Evolutionary conservation across 2,888 invertebrate species (phyloP), one percentile per base, ranked within the genome.

Genomic region (Dolomedes plantarius): DNA sequence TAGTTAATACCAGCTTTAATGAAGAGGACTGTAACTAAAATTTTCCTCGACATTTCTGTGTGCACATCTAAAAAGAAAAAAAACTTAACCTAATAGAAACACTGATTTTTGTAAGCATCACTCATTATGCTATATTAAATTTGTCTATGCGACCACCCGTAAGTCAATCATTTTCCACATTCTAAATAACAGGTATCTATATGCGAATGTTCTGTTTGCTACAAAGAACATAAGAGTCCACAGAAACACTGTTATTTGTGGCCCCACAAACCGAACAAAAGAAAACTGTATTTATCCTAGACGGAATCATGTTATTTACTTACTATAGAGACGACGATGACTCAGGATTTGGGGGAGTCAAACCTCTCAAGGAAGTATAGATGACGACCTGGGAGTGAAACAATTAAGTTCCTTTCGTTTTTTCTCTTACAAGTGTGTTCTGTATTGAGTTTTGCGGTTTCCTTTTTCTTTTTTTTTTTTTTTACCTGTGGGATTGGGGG

Each of bases 231-330:
- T 11, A 69, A 39, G 2, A 9, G 41, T 23, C 31, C 31, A n/a
- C n/a, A 31, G 77, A 82, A 83, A 76, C 72, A 83, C 77, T 77
- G 83, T 83, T 77, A 83, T 83, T 83, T 83, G 81, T 83, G 73
- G 39, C 72, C 39, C 81, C 76, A 29, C 32, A 19, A 39, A 16
- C 36, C 41, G 72, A 72, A 83, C 77, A 73, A 83, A 82, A 73
- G 77, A 32, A 73, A 69, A 77, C 83, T 83, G 72, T 83, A 73
- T 77, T 83, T 77, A 83, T 77, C 77, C 50, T 71, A 50, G 83
- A 83, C 73, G 39, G 76, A 83, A 72, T 83, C 65, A 75, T 76
- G 72, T 65, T 83, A 83, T 83, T 83, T 71, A 32, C 76, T 77
- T 83, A 71, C 77, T 50, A 32, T 16, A 13, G 41, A 46, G 2